Conservation (phyloP, 2,113 vertebrate genomes). For the Gorsachius goisagi region DNA sequence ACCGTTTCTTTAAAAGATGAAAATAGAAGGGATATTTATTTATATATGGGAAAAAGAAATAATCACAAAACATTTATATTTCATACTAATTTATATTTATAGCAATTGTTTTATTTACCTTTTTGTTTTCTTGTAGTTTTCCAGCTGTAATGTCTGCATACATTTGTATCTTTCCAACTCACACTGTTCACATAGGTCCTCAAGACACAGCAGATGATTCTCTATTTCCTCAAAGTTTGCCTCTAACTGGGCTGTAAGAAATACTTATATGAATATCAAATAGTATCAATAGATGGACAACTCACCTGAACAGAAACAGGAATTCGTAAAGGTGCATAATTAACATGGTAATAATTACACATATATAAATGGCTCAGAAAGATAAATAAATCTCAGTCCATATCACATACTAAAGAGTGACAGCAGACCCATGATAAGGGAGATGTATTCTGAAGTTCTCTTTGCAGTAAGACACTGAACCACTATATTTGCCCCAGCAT, state of each 20-base stretch:
- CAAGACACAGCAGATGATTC: slow-evolving; percentile 83
- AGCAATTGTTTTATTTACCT: slow-evolving; percentile 74
- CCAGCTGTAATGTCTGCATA: slow-evolving; percentile 81
- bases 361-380: neutral
- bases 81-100: neutral
- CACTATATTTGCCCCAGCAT: neutral
- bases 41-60: neutral
- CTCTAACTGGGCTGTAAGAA: slow-evolving; percentile 84
- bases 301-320: neutral
- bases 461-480: neutral
- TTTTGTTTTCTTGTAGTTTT: slow-evolving; percentile 89
- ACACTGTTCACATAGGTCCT: slow-evolving; percentile 88
- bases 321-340: neutral
- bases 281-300: neutral
- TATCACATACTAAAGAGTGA: neutral
- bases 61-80: neutral
- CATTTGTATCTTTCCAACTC: slow-evolving; percentile 86
- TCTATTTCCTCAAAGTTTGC: slow-evolving; percentile 93
- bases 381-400: neutral
- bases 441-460: neutral
- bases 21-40: neutral
- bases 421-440: neutral
- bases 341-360: neutral
- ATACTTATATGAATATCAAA: slow-evolving; percentile 29
- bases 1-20: neutral